These are phyloP conservation scores for Sus cebifrons DNA, from an alignment of 2,797 vertebrate species.

Conservation along the genomic window DNA sequence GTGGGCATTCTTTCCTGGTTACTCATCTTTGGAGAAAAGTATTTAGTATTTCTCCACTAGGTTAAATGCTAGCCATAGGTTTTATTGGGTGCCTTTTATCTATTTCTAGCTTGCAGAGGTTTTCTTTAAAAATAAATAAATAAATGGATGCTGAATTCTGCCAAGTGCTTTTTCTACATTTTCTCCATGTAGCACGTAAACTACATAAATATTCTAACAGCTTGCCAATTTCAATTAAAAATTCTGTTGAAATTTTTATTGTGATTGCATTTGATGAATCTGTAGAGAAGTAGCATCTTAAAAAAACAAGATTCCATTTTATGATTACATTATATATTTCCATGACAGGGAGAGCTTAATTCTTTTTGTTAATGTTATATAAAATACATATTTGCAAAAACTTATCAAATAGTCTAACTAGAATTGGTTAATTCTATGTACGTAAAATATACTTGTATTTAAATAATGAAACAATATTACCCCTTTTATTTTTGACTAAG, in stretches of 20 bases:
- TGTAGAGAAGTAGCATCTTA: neutral
- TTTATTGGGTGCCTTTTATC: neutral
- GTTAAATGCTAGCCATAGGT: neutral
- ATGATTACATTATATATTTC: neutral
- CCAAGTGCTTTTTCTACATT: neutral
- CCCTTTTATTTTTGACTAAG: neutral
- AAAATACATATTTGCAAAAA: neutral
- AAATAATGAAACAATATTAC: neutral
- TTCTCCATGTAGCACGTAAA: neutral
- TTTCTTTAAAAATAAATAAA: neutral
- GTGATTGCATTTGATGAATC: neutral
- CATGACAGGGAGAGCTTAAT: neutral
- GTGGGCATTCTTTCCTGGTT: neutral
- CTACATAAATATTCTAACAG: neutral
- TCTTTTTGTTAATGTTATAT: neutral
- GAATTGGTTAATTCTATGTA: neutral
- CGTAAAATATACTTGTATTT: neutral
- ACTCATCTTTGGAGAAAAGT: neutral
- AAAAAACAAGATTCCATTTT: neutral
- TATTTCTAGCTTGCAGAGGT: neutral
- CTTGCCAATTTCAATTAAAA: neutral
- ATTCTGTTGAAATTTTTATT: slow-evolving; percentile 3
- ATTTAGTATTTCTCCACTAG: neutral
- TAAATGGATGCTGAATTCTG: neutral
- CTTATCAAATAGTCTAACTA: neutral